phyloP scores from a whole-genome alignment of 2,888 invertebrate genomes.

The Melanostoma mellinum region DNA sequence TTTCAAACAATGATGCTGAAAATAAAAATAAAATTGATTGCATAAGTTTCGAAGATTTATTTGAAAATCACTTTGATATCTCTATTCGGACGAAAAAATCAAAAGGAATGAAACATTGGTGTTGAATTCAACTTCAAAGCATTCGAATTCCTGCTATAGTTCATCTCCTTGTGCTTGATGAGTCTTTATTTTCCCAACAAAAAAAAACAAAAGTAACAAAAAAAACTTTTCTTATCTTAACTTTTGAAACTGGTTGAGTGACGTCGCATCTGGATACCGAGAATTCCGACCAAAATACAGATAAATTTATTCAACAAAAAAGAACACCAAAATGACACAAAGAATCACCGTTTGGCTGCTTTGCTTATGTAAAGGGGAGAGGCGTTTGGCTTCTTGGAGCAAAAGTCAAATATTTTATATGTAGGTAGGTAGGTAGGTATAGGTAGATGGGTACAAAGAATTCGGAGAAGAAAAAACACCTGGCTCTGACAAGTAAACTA shows the following conservation, averaged over 20 bases:
- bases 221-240: conserved; percentile 43
- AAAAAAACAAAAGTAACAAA: conserved; percentile 21
- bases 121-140: conserved; percentile 48
- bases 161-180: conserved; percentile 53
- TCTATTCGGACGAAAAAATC: conserved; percentile 2
- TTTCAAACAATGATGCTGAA: conserved; percentile 62
- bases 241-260: conserved; percentile 58
- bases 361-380: conserved; percentile 5
- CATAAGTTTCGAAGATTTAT: conserved; percentile 31
- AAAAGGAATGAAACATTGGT: conserved; percentile 28
- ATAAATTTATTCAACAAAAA: conserved; percentile 59
- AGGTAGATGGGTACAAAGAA: conserved; percentile 7
- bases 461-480: conserved; percentile 49
- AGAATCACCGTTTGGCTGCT: conserved; percentile 45
- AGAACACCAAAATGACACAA: conserved; percentile 55
- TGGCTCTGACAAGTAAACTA: conserved; percentile 67
- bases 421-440: neutral
- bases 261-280: conserved; percentile 58
- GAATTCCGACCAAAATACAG: conserved; percentile 52
- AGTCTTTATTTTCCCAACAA: conserved; percentile 28
- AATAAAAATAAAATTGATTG: conserved; percentile 40
- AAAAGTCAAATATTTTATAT: conserved; percentile 41
- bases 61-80: conserved; percentile 32
- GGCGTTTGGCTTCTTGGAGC: conserved; percentile 39
- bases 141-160: conserved; percentile 28